phyloP scores from a whole-genome alignment of 2,797 vertebrate genomes.

The Cirrhinus molitorella region DNA sequence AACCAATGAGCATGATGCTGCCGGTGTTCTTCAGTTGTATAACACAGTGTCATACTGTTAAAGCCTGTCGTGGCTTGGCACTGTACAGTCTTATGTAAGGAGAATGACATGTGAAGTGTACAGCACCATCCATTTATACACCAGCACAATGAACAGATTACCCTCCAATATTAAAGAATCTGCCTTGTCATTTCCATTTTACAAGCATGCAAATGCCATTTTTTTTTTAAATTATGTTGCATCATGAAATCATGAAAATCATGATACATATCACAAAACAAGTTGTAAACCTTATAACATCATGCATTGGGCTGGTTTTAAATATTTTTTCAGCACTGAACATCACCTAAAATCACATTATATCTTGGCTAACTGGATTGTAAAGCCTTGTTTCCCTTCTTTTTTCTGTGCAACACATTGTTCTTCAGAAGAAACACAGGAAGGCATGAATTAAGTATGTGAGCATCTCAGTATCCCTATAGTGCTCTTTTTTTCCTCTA shows the following conservation, averaged over 20 bases:
- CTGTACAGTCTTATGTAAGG: slow-evolving; percentile 6
- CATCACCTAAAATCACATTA: not conserved
- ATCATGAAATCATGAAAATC: not conserved
- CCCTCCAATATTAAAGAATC: not conserved
- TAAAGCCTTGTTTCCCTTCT: not conserved
- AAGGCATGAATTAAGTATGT: slow-evolving; percentile 7
- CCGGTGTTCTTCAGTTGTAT: slow-evolving; percentile 8
- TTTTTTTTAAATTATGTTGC: not conserved
- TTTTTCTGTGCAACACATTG: not conserved
- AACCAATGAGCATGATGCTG: not conserved
- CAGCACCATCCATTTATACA: not conserved
- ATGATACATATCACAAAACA: not conserved
- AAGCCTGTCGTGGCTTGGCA: slow-evolving; percentile 6
- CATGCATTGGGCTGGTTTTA: not conserved
- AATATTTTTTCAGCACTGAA: too few relatives aligned
- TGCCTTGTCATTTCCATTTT: slow-evolving; percentile 3
- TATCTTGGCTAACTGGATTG: not conserved
- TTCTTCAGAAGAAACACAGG: not conserved
- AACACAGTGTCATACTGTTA: slow-evolving; percentile 25
- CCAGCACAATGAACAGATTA: not conserved
- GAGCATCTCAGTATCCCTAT: not conserved
- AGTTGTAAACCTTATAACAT: not conserved
- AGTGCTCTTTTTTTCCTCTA: not conserved
- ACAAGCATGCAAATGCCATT: not conserved
- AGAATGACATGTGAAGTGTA: slow-evolving; percentile 5